Conservation (phyloP, 2,113 vertebrate species). For the Fregata magnificens region DNA sequence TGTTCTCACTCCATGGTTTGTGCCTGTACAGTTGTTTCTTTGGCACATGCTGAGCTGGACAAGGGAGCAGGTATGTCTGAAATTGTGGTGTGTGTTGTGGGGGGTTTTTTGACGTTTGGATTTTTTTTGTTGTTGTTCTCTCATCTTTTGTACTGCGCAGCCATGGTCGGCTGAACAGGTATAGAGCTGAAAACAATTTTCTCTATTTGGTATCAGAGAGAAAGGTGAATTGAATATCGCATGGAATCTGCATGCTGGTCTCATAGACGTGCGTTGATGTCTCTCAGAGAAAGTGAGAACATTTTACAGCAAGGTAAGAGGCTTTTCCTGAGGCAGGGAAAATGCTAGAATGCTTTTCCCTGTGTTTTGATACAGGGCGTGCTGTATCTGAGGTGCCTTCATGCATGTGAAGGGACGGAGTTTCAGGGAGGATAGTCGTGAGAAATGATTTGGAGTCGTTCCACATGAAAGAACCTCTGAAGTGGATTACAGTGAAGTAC, state of each 20-base stretch:
- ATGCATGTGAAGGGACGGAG: neutral
- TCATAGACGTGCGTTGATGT: neutral
- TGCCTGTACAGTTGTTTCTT: neutral
- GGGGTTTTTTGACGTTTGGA: neutral
- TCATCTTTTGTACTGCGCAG: neutral
- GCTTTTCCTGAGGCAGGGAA: neutral
- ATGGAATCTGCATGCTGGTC: neutral
- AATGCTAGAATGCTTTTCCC: neutral
- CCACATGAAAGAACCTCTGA: constrained; percentile 28
- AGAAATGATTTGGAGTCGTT: neutral
- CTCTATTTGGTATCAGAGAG: neutral
- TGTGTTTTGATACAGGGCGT: neutral
- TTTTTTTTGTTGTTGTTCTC: neutral
- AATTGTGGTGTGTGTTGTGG: neutral
- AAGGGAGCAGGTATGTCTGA: neutral
- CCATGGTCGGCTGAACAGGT: neutral
- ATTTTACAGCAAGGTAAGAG: neutral
- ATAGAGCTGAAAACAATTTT: neutral
- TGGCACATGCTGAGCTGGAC: neutral
- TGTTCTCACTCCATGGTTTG: neutral
- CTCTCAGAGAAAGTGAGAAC: neutral
- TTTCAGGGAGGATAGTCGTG: neutral
- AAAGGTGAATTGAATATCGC: neutral
- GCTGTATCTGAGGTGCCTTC: neutral
- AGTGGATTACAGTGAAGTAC: constrained; percentile 15